Evolutionary conservation across 2,113 vertebrate genomes (phyloP).

Genomic region (Bungarus multicinctus): DNA sequence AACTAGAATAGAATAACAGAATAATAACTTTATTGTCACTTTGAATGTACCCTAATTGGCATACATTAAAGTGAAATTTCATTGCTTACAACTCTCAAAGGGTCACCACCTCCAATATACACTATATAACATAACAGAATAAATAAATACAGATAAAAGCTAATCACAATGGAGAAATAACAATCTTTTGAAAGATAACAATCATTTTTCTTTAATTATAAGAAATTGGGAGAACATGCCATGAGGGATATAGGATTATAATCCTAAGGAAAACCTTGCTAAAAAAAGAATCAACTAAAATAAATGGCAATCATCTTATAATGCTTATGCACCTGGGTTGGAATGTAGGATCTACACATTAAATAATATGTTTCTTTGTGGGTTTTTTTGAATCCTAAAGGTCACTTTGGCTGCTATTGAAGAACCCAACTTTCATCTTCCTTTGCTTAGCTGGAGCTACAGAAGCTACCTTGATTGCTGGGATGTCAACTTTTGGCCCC

Average conservation of each 20-base stretch:
- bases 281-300: neutral
- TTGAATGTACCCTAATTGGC: no score
- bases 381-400: conserved; percentile 34
- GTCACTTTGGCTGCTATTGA: conserved; percentile 85
- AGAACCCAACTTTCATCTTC: conserved; percentile 90
- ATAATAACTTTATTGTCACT: no score
- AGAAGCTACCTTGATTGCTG: conserved; percentile 87
- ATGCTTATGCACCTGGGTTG: neutral
- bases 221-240: neutral
- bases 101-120: no score
- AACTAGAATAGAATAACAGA: no score
- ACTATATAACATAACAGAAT: no score
- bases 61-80: no score
- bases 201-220: neutral
- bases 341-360: neutral
- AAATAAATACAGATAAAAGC: no score
- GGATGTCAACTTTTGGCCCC: conserved; percentile 95
- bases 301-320: neutral
- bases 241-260: neutral
- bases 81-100: no score
- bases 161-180: neutral
- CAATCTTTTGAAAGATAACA: neutral
- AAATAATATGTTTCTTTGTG: neutral
- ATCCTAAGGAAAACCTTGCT: neutral
- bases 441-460: conserved; percentile 91